Conservation (phyloP, 2,113 vertebrate genomes). For the Grammomys dolichurus region DNA sequence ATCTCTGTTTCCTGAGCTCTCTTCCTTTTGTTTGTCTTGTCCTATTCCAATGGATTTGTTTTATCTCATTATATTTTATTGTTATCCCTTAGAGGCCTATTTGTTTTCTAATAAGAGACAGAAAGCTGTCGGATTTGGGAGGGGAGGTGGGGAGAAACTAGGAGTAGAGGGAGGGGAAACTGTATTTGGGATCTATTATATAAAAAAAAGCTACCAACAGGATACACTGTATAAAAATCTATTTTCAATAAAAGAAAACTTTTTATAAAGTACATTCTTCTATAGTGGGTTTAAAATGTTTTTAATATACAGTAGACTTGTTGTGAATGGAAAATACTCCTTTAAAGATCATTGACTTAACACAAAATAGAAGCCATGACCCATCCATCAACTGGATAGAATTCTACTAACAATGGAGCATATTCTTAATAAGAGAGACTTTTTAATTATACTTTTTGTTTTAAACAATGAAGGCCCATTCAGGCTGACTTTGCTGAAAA, state of each 20-base stretch:
- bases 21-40: background rate
- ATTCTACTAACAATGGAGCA: slow-evolving; percentile 27
- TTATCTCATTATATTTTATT: background rate
- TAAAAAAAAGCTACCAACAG: background rate
- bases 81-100: background rate
- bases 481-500: background rate
- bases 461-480: slow-evolving; percentile 30
- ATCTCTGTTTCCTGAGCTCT: background rate
- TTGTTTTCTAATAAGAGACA: background rate
- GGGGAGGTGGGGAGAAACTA: background rate
- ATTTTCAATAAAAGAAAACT: background rate
- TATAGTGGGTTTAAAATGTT: background rate
- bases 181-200: background rate
- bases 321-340: background rate
- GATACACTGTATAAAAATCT: background rate
- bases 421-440: background rate
- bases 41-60: background rate
- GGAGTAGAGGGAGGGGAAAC: background rate
- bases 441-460: slow-evolving; percentile 17
- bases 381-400: background rate
- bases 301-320: background rate
- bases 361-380: background rate
- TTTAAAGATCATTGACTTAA: background rate
- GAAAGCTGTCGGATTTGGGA: too few species aligned
- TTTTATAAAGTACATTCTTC: background rate